Conservation (phyloP, 2,113 vertebrate genomes). For the Datnioides undecimradiatus region DNA sequence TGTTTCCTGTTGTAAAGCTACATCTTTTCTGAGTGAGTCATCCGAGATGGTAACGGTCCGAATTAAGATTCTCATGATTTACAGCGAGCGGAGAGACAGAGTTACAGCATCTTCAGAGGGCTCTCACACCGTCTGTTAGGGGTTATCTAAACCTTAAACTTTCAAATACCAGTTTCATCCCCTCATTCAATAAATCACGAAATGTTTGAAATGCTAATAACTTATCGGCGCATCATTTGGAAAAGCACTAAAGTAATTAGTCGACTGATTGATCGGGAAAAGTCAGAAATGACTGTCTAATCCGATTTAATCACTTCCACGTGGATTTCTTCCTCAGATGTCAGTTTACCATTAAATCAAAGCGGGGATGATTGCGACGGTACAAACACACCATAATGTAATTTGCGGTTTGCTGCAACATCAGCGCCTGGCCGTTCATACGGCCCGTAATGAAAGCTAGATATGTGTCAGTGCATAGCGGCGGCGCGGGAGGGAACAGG, state of each 20-base stretch:
- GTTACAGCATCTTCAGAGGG: background rate
- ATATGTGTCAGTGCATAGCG: constrained; percentile 51
- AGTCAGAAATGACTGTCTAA: background rate
- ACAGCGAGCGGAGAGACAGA: constrained; percentile 23
- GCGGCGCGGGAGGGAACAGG: constrained; percentile 73
- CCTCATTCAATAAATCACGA: constrained; percentile 39
- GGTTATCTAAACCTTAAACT: constrained; percentile 5
- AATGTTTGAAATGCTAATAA: constrained; percentile 39
- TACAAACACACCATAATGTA: constrained; percentile 21
- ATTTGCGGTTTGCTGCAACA: constrained; percentile 45
- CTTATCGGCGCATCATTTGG: constrained; percentile 32
- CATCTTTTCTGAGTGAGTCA: constrained; percentile 21
- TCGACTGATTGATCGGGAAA: background rate
- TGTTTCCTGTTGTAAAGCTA: constrained; percentile 38
- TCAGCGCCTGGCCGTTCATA: constrained; percentile 15
- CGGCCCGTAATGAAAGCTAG: constrained; percentile 68
- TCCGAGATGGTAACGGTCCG: background rate
- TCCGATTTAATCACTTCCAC: no score
- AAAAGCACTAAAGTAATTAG: constrained; percentile 21
- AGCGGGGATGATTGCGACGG: background rate
- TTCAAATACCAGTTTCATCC: constrained; percentile 21
- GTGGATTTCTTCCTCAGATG: background rate
- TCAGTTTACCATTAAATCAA: background rate
- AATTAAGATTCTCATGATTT: constrained; percentile 30
- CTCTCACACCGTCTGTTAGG: background rate